Evolutionary conservation across 2,797 vertebrate species (phyloP).

Genomic region (Catharus ustulatus): DNA sequence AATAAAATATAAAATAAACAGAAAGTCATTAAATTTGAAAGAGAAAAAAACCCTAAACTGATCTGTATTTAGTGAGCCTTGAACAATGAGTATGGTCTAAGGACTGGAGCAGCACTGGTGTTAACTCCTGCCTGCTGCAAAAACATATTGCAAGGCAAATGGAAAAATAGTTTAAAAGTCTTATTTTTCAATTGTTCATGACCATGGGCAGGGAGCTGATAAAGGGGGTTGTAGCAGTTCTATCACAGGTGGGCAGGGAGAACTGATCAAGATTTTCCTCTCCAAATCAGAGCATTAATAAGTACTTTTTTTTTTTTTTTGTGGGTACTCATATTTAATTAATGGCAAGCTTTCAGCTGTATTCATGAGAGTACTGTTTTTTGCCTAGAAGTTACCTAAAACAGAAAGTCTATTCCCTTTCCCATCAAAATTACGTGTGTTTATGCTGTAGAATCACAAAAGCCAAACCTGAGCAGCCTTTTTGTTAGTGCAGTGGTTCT

Average conservation of each 20-base stretch:
- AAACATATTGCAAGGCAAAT: conserved; percentile 18
- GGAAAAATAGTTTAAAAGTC: not conserved
- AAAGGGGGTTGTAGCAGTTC: not conserved
- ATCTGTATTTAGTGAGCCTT: conserved; percentile 49
- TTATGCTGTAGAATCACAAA: not conserved
- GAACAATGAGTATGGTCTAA: conserved; percentile 20
- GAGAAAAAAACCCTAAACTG: conserved; percentile 19
- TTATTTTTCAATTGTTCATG: not conserved
- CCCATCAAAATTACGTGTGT: not conserved
- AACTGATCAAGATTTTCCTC: not conserved
- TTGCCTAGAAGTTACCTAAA: not conserved
- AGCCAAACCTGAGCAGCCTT: not conserved
- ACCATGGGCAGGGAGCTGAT: not conserved
- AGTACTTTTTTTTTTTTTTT: not conserved
- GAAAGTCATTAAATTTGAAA: conserved; percentile 34
- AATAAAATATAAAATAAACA: conserved; percentile 27
- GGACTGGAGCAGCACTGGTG: not conserved
- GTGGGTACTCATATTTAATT: not conserved
- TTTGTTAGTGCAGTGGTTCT: conserved; percentile 32
- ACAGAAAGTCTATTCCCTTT: not conserved
- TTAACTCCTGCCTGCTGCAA: conserved; percentile 18
- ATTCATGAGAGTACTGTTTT: not conserved
- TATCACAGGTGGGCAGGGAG: not conserved
- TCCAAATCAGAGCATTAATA: not conserved
- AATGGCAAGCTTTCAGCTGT: not conserved